phyloP scores from a whole-genome alignment of 2,888 invertebrate genomes.

The Troilus luridus region DNA sequence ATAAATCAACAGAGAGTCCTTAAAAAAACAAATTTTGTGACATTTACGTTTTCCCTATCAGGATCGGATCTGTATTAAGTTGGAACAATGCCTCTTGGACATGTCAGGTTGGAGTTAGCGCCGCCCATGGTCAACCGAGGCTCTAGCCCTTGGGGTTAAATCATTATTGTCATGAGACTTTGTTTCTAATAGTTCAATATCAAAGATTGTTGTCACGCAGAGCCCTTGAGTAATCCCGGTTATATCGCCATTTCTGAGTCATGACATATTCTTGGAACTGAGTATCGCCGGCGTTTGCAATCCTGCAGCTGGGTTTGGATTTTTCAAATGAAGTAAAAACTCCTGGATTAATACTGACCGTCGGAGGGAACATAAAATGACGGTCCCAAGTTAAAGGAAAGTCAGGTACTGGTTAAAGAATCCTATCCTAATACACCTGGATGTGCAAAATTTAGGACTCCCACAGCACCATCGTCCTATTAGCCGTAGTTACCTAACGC shows the following conservation, averaged over 20 bases:
- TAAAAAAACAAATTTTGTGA: not conserved
- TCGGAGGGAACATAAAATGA: no score
- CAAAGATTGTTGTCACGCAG: not conserved
- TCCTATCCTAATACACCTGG: no score
- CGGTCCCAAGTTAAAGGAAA: no score
- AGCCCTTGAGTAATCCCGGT: not conserved
- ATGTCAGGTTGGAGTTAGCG: not conserved
- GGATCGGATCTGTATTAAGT: not conserved
- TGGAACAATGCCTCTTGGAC: not conserved
- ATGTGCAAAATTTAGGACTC: no score
- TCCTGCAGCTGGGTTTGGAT: not conserved
- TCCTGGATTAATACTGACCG: no score
- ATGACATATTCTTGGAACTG: not conserved
- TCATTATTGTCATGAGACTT: not conserved
- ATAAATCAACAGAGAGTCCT: not conserved
- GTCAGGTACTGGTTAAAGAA: no score
- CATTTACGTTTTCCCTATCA: conserved; percentile 25
- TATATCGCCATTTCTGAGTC: not conserved
- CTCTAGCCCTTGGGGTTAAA: not conserved
- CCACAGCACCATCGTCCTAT: no score
- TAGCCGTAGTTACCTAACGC: no score
- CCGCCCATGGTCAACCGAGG: conserved; percentile 3
- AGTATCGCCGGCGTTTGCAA: not conserved
- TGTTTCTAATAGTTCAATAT: not conserved
- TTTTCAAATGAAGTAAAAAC: not conserved